These are phyloP conservation scores for Myotis daubentonii DNA, from an alignment of 2,797 vertebrate species.

Conservation along the genomic window DNA sequence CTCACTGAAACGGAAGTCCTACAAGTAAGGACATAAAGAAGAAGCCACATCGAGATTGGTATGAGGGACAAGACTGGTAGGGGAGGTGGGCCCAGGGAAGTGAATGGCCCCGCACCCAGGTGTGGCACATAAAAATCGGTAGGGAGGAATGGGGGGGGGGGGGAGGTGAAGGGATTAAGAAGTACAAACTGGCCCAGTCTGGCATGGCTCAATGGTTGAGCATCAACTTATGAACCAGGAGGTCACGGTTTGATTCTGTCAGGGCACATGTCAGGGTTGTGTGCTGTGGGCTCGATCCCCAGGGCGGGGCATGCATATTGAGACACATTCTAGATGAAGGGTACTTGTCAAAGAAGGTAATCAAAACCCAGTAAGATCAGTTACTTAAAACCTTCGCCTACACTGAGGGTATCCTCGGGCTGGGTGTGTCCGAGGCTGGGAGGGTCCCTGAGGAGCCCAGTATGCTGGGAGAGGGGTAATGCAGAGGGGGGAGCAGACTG, in stretches of 20 bases:
- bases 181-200: no score
- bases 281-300: no score
- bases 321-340: background rate
- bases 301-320: no score
- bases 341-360: background rate
- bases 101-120: background rate
- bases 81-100: background rate
- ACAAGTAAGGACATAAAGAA: background rate
- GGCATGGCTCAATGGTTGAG: no score
- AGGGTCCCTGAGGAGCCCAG: background rate
- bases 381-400: background rate
- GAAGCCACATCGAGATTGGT: background rate
- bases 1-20: background rate
- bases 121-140: background rate
- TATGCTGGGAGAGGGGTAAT: background rate
- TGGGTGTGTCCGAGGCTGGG: background rate
- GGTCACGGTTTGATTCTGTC: no score
- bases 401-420: background rate
- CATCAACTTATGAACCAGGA: no score
- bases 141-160: background rate
- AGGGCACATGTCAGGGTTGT: no score
- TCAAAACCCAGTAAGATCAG: background rate
- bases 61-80: background rate
- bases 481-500: no score
- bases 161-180: no score